Conservation (phyloP, 2,113 vertebrate species). For the Caloenas nicobarica region DNA sequence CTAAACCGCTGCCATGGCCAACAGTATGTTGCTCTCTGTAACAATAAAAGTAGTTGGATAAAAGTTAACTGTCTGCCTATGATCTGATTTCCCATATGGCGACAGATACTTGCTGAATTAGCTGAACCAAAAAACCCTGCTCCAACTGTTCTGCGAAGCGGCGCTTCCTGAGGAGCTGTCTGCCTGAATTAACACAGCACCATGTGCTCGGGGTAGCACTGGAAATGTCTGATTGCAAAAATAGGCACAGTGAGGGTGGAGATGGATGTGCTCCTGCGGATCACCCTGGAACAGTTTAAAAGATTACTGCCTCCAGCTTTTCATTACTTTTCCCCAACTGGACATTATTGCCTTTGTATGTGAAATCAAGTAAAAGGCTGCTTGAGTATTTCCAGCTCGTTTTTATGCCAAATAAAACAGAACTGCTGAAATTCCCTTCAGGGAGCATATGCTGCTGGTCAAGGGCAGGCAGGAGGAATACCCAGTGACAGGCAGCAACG, state of each 20-base stretch:
- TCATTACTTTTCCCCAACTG: constrained; percentile 1
- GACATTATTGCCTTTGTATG: background rate
- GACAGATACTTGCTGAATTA: constrained; percentile 22
- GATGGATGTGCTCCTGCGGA: background rate
- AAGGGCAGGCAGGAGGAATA: background rate
- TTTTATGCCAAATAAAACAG: constrained; percentile 30
- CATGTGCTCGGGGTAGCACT: background rate
- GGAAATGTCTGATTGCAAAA: constrained; percentile 42
- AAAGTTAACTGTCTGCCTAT: constrained; percentile 16
- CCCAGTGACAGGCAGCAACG: background rate
- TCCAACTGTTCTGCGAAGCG: constrained; percentile 10
- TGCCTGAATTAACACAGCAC: constrained; percentile 1
- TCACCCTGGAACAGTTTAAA: background rate
- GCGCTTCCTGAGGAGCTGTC: constrained; percentile 35
- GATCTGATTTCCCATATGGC: constrained; percentile 23
- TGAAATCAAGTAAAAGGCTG: constrained; percentile 11
- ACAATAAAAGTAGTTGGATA: background rate
- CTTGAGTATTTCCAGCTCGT: background rate
- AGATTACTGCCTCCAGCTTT: constrained; percentile 9
- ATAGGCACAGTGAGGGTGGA: background rate
- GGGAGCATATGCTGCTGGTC: background rate
- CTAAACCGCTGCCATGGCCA: background rate
- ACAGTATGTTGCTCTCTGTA: background rate
- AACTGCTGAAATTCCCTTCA: background rate
- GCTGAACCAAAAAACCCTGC: background rate